Base-by-base conservation (phyloP, 2,888 invertebrate genomes). In the Agonopterix heracliana region DNA sequence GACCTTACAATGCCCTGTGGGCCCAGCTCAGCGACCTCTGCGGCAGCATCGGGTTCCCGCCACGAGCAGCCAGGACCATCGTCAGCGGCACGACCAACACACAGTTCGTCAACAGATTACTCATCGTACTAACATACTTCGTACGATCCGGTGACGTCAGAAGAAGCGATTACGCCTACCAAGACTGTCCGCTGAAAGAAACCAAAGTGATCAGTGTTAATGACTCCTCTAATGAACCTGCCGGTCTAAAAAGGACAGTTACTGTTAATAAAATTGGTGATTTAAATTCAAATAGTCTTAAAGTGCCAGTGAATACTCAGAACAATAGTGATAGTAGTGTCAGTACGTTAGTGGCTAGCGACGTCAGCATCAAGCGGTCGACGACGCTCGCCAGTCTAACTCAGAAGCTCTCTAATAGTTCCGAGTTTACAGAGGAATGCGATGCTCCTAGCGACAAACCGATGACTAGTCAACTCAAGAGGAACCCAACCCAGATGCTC, bases 1-100 rank as follows among this genome's bases (percentile, higher is more conserved):
- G 69, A 1, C 94, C 96, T 0, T 96, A 96, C 78, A 97, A 97
- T 81, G 96, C 96, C 0, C 78, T 97, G 0, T 96, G 97, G 97
- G 95, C 95, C 0, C 97, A 98, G 68, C 89, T 97, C 54, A 92
- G 93, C 35, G 96, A 97, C 72, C 84, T 97, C 26, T 95, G 94
- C 71, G 97, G 96, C n/a, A 94, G 94, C 47, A 91, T 95, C 42
- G 96, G 95, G 1, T 91, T 90, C 74, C 96, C 96, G 0, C 90
- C 93, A 0, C 92, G 93, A 72, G 87, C 95, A 38, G 92, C 95
- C 0, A 92, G 94, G 54, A 97, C 97, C 3, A 91, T 98, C 47
- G 90, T 98, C 56, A 92, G 93, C 34, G 94, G 94, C 34, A 77
- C 90, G 7, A 90, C 90, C 47, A 92, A 94, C 69, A 83, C 90